Evolutionary conservation across 2,797 vertebrate species (phyloP).

Genomic region (Choloepus didactylus): DNA sequence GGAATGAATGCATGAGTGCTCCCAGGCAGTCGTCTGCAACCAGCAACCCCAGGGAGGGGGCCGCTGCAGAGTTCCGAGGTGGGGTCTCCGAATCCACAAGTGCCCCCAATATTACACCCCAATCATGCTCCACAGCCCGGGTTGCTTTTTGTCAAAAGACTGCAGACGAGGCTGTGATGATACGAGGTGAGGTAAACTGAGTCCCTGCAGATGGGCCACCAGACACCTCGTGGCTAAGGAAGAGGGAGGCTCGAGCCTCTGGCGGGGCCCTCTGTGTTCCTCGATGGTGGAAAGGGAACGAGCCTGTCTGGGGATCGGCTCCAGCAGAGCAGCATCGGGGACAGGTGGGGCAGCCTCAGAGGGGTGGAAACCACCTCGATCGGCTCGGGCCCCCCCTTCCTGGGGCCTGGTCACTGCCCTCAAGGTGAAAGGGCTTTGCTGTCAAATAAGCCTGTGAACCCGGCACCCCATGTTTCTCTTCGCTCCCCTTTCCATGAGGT

Average conservation of each 20-base stretch:
- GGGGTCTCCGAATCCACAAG: neutral
- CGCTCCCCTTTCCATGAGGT: too few species aligned
- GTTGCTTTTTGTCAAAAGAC: neutral
- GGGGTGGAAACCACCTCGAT: neutral
- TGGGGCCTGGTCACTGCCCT: too few species aligned
- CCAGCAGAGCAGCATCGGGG: neutral
- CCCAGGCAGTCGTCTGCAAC: neutral
- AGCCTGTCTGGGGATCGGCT: too few species aligned
- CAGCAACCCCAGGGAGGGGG: neutral
- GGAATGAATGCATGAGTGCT: too few species aligned
- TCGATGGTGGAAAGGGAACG: too few species aligned
- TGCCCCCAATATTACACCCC: too few species aligned
- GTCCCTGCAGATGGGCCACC: fast-evolving
- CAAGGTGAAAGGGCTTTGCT: too few species aligned
- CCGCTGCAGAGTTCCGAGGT: too few species aligned
- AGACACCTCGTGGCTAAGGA: neutral
- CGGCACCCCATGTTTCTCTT: neutral
- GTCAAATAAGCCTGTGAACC: neutral
- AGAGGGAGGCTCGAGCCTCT: neutral
- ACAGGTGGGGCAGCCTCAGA: too few species aligned
- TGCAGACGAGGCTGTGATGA: fast-evolving
- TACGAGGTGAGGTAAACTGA: fast-evolving
- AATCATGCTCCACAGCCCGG: fast-evolving
- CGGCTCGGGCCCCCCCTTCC: neutral
- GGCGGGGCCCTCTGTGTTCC: neutral